Base-by-base conservation (phyloP, 2,888 invertebrate genomes). In the Electrophaes corylata region DNA sequence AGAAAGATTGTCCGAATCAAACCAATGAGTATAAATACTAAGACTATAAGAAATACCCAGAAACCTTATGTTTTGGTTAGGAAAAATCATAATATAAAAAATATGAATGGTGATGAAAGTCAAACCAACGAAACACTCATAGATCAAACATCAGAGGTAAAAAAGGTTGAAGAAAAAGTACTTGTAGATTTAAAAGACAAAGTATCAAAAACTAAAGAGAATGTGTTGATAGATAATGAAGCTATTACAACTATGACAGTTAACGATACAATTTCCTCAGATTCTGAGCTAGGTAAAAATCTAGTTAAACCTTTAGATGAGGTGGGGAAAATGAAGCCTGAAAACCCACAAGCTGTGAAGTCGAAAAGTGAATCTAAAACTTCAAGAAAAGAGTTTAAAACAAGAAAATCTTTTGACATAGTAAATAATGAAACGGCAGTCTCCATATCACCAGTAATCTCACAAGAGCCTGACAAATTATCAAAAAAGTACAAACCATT, bases 1-100 rank as follows among this genome's bases (percentile, higher is more conserved):
- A 35, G 35, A 8, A 26, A 54, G n/a, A 37, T 48, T 0, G 4
- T 52, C 10, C 26, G 16, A 12, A 18, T 43, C 3, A 33, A 33
- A 2, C 43, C 26, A 14, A 6, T n/a, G 12, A 12, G 44, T 4
- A n/a, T 8, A 1, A 53, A 46, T 3, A 31, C 1, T 20, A 44
- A 48, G 14, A 26, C 8, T 12, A 40, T 12, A 11, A 5, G 11
- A 10, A 11, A 6, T 6, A 43, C 3, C 5, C 31, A 12, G 4
- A 46, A 39, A 14, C 37, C 55, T 26, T 29, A 37, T 10, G 43
- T 37, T 37, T 10, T 37, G n/a, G 37, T 16, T 37, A 3, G 16
- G 8, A 37, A 37, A 16, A 37, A 37, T 10, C 16, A 37, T 16
- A 37, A 37, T 2, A 10, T 8, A 14, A 14, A 16, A 37, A 16